Evolutionary conservation across 2,113 vertebrate species (phyloP), one percentile per base, ranked within the genome.

Genomic region (Embiotoca jacksoni): DNA sequence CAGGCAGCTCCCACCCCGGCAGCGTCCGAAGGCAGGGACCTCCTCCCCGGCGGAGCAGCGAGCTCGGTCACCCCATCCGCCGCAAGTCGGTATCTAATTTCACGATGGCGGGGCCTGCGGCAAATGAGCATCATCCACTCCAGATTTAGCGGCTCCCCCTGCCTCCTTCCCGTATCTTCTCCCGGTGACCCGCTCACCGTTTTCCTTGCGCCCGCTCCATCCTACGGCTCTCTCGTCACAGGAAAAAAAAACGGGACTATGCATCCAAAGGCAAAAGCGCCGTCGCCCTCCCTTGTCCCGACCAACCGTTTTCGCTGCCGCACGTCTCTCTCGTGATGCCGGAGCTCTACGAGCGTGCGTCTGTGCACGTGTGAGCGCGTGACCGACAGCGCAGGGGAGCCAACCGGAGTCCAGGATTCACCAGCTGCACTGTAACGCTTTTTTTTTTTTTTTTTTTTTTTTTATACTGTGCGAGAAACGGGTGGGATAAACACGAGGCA

Each of bases 61-160:
- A 82, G 90, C 89, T 85, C 89, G 74, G 88, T 93, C 92, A 92
- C 87, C 92, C 91, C 92, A 93, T 93, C 84, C 88, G 91, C 88
- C 84, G 91, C 86, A 89, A 78, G 84, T 91, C 85, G 82, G 87
- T 85, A 72, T 92, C 87, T 85, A 46, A 54, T 92, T 89, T 91
- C 90, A 88, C 85, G 77, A 91, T 87, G 81, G 72, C 87, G 87
- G 81, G 88, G 91, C 91, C 92, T 91, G 91, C 89, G 89, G 92
- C 92, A 92, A 89, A 89, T 35, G 35, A 87, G 88, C 90, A 86
- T 91, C 89, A 33, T 90, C 84, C 50, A 39, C 61, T 75, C 78
- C 60, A n/a, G 84, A 50, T 71, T 69, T 32, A 49, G 53, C 74
- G 69, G 52, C 8, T 49, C 33, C 5, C 15, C 41, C 23, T n/a